Conservation (phyloP, 2,797 vertebrate genomes). For the Pristis pectinata region DNA sequence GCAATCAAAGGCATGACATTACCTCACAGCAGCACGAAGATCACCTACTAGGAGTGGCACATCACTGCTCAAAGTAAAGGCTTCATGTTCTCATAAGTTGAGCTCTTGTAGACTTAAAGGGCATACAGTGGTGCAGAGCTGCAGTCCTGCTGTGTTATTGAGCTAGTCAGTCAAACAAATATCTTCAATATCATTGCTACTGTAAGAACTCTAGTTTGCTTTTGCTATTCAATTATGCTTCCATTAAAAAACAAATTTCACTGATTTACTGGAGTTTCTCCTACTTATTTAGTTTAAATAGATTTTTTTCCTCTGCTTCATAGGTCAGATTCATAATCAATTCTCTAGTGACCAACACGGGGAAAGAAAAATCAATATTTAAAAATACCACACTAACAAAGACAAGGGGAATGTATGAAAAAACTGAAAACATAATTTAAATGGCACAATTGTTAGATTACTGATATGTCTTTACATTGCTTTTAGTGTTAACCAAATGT, state of each 20-base stretch:
- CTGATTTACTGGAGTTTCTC: not conserved
- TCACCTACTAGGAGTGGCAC: not conserved
- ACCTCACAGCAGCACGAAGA: not conserved
- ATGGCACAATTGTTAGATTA: not conserved
- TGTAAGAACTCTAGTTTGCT: not conserved
- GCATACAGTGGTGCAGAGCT: not conserved
- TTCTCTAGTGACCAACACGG: not conserved
- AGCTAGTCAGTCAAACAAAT: not conserved
- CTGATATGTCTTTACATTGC: not conserved
- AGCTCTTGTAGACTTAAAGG: not conserved
- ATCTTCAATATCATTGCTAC: not conserved
- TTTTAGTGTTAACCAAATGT: not conserved
- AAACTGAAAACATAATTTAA: not conserved
- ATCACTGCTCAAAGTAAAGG: not conserved
- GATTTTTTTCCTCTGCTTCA: not conserved
- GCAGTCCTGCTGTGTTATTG: not conserved
- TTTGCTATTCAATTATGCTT: constrained; percentile 18
- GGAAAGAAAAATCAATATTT: not conserved
- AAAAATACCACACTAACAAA: not conserved
- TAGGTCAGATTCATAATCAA: not conserved
- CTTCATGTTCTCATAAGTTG: not conserved
- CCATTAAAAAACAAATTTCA: not conserved
- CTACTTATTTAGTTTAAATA: not conserved
- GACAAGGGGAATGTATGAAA: not conserved
- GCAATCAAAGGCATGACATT: not conserved